These are phyloP conservation scores for Helobdella robusta DNA, from an alignment of 2,888 invertebrate species.

Conservation along the genomic window DNA sequence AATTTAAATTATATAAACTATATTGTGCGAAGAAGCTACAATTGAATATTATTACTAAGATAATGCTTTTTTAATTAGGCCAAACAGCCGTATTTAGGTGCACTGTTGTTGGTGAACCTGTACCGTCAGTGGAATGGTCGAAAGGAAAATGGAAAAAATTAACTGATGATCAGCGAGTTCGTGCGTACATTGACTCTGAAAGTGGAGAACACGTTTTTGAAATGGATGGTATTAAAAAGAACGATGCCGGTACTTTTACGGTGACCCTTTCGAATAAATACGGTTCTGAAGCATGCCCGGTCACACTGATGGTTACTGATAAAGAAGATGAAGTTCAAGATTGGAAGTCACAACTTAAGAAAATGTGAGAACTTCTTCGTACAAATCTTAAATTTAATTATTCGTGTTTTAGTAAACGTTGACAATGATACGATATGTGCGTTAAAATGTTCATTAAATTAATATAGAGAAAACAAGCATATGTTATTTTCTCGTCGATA, in stretches of 20 bases:
- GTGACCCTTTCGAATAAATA: slow-evolving; percentile 47
- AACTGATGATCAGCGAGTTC: slow-evolving; percentile 40
- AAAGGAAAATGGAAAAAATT: slow-evolving; percentile 49
- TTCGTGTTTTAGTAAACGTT: no score
- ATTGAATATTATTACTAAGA: neutral
- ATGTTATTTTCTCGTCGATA: neutral
- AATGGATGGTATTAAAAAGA: slow-evolving; percentile 42
- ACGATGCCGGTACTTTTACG: slow-evolving; percentile 48
- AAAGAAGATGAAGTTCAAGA: slow-evolving; percentile 46
- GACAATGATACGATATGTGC: neutral
- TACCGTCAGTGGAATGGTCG: slow-evolving; percentile 46
- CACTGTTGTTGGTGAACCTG: slow-evolving; percentile 44
- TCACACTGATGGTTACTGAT: slow-evolving; percentile 47
- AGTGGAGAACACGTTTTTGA: slow-evolving; percentile 43
- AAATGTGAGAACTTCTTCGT: slow-evolving; percentile 38
- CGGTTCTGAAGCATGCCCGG: slow-evolving; percentile 44
- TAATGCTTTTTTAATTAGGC: slow-evolving; percentile 34
- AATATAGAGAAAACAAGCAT: neutral
- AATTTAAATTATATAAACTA: neutral
- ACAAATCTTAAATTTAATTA: no score
- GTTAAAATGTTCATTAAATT: neutral
- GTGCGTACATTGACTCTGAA: slow-evolving; percentile 42
- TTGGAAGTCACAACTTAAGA: slow-evolving; percentile 46
- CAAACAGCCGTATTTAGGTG: slow-evolving; percentile 45
- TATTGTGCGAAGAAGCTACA: neutral